A percentile compares a stretch with the other conserved stretches of the same genome.
Evolutionary conservation across 2,113 vertebrate species (phyloP).

Genomic region (Haplotaxodon microlepis): DNA sequence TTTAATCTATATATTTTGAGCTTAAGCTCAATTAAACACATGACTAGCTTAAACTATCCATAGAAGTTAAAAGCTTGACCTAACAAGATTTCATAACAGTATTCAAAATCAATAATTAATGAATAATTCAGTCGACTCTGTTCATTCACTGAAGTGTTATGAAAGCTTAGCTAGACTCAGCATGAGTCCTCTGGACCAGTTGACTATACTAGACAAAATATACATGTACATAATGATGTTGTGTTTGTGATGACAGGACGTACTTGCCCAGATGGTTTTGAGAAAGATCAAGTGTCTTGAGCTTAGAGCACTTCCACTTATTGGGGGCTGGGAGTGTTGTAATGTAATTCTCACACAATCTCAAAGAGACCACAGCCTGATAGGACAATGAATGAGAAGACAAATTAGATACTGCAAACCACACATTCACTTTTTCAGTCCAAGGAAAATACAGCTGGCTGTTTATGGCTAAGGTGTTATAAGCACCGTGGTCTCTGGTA

Average conservation of each 20-base stretch:
- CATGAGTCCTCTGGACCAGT: neutral
- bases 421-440: neutral
- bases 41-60: neutral
- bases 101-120: neutral
- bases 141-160: neutral
- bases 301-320: conserved; percentile 85
- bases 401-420: neutral
- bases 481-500: neutral
- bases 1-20: neutral
- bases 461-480: neutral
- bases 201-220: neutral
- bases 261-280: conserved; percentile 93
- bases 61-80: neutral
- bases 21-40: neutral
- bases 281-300: conserved; percentile 90
- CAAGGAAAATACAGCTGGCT: neutral
- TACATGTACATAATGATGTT: neutral
- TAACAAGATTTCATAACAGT: neutral
- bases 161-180: neutral
- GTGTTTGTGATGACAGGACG: conserved; percentile 34
- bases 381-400: neutral
- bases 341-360: conserved; percentile 84
- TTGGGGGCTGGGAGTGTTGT: conserved; percentile 72
- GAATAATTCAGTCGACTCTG: neutral
- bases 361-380: conserved; percentile 81